Evolutionary conservation across 2,113 vertebrate genomes (phyloP).

Genomic region (Rhabdornis inornatus): DNA sequence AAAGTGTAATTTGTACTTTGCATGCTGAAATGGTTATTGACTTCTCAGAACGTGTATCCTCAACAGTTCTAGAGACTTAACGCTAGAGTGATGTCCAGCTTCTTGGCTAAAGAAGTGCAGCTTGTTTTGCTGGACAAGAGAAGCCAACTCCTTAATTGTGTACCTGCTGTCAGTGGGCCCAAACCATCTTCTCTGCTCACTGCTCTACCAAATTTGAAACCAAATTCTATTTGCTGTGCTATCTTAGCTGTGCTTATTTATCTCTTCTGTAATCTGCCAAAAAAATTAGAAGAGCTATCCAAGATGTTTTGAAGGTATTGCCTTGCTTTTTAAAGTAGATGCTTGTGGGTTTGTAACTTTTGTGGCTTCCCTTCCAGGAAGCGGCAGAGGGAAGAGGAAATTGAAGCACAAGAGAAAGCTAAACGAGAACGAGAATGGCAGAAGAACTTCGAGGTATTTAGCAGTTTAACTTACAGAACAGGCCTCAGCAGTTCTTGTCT

Average conservation of each 20-base stretch:
- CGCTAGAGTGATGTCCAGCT: background rate
- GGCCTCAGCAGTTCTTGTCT: background rate
- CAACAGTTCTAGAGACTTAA: background rate
- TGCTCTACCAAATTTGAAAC: background rate
- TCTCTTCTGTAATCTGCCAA: background rate
- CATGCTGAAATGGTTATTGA: background rate
- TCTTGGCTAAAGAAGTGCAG: background rate
- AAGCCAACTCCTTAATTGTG: background rate
- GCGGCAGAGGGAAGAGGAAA: conserved; percentile 95
- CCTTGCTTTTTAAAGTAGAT: background rate
- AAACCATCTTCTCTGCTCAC: background rate
- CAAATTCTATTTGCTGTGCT: background rate
- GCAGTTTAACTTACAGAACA: background rate
- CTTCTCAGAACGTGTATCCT: background rate
- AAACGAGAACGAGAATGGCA: conserved; percentile 97
- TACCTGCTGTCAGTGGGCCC: background rate
- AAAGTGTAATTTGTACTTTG: background rate
- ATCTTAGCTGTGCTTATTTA: rapidly evolving
- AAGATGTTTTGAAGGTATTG: background rate
- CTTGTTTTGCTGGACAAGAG: background rate
- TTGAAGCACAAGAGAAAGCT: conserved; percentile 91
- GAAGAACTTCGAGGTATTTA: conserved; percentile 95
- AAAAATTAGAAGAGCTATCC: background rate
- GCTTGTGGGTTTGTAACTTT: background rate
- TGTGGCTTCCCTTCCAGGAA: conserved; percentile 79